Evolutionary conservation across 1,140 invertebrate genomes (phyloP).

Genomic region (Archegozetes longisetosus): DNA sequence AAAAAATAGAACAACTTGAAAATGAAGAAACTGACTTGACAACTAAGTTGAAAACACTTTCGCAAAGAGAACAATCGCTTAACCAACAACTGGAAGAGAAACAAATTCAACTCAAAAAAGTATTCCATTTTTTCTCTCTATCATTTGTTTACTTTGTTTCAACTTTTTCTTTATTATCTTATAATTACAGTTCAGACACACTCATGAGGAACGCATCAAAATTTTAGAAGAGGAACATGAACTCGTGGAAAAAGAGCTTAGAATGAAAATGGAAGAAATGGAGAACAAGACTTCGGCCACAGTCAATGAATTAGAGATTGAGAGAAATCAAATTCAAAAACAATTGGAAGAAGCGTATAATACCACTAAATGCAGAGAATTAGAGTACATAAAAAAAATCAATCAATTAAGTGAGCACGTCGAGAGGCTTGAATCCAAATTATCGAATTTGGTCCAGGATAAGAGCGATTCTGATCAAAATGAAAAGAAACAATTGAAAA

Average conservation of each 20-base stretch:
- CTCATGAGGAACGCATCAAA: conserved; percentile 13
- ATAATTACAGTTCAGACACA: conserved; percentile 1
- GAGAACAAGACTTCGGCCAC: conserved; percentile 16
- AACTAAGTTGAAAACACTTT: not conserved
- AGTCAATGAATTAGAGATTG: conserved; percentile 14
- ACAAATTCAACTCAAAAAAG: conserved; percentile 12
- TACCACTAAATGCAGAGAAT: not conserved
- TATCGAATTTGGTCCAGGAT: not conserved
- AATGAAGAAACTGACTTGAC: not conserved
- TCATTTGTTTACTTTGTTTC: too few species aligned
- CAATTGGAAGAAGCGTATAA: conserved; percentile 44
- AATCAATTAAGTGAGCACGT: not conserved
- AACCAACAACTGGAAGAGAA: not conserved
- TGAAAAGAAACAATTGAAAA: not conserved
- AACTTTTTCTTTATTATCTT: too few species aligned
- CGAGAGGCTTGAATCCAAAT: not conserved
- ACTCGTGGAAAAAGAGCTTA: conserved; percentile 18
- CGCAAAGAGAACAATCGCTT: not conserved
- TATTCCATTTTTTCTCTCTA: not conserved
- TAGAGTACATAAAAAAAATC: not conserved
- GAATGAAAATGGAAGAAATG: conserved; percentile 17
- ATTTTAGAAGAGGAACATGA: conserved; percentile 17
- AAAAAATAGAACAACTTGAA: not conserved
- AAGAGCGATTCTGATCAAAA: not conserved
- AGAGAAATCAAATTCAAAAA: conserved; percentile 25